Evolutionary conservation across 2,113 vertebrate genomes (phyloP), one percentile per base, ranked within the genome.

Genomic region (Chitala chitala): DNA sequence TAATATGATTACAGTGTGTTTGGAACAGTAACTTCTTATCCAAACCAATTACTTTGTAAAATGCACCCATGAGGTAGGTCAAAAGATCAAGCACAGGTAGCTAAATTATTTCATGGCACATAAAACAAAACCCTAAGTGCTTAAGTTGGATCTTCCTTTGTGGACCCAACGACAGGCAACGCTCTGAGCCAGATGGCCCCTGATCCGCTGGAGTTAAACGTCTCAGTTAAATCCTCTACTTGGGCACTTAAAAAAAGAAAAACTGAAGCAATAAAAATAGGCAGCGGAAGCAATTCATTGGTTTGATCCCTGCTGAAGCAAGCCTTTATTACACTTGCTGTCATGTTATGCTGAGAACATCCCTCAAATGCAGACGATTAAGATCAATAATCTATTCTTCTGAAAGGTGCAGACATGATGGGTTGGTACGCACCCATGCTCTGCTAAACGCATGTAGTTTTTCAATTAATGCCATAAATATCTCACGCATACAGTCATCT

Each of bases 241-340:
- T 2, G 8, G 17, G 17, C 29, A 51, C 3, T 33, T 29, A 50
- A 70, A 33, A 54, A 70, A 46, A 36, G 17, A 58, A 2, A 58
- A 1, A 13, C 5, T 61, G 17, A 13, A 31, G 24, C 12, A 29
- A 20, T 31, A 36, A 1, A n/a, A 65, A 42, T 7, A 13, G 1
- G 6, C 29, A 5, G 17, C 51, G 68, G 29, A 70, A 70, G 29
- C 50, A 70, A 54, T 70, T 70, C 24, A 53, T 54, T 51, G 12
- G 26, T 31, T 1, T 20, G 31, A 12, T 9, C 29, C 31, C 61
- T 36, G n/a, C 5, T 29, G 12, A 64, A 33, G 13, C 33, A 10
- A 15, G 31, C 36, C 12, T 70, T 26, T 48, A 70, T 17, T 33
- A 33, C 26, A 29, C 17, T 70, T 29, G 1, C 12, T 10, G 56